Percentiles rank a stretch among this genome's conserved stretches.
phyloP scores from a whole-genome alignment of 1,140 invertebrate genomes.

The Dolichoris vasculosae region DNA sequence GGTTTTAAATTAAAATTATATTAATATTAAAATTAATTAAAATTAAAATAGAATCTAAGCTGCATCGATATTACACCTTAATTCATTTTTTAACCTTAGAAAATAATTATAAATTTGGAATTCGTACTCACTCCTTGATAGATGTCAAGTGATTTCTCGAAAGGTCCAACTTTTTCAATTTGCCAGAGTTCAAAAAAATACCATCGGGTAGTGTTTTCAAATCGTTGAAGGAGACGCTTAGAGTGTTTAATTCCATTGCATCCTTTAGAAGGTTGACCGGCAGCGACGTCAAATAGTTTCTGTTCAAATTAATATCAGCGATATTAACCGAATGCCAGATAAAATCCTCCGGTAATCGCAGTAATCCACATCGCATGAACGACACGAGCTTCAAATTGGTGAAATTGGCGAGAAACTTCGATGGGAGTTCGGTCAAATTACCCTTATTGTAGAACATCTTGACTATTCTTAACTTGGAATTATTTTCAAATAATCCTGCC shows the following conservation, averaged over 20 bases:
- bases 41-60: too few relatives aligned
- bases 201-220: slow-evolving; percentile 8
- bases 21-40: too few relatives aligned
- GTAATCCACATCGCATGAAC: slow-evolving; percentile 11
- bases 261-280: background rate
- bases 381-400: background rate
- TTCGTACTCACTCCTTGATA: slow-evolving; percentile 32
- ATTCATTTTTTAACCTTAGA: background rate
- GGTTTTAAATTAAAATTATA: too few relatives aligned
- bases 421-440: slow-evolving; percentile 22
- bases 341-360: background rate
- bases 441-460: slow-evolving; percentile 34
- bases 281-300: slow-evolving; percentile 23
- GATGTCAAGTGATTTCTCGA: slow-evolving; percentile 32
- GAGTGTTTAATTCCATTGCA: background rate
- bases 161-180: slow-evolving; percentile 24
- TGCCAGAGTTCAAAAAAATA: background rate
- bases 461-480: background rate
- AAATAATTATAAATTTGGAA: too few relatives aligned
- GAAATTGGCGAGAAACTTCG: background rate
- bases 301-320: slow-evolving; percentile 5
- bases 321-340: background rate
- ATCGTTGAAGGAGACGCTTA: slow-evolving; percentile 19
- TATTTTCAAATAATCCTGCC: background rate
- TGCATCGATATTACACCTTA: too few relatives aligned